Evolutionary conservation across 1,140 invertebrate species (phyloP), one percentile per base, ranked within the genome.

Genomic region (Aphis craccivora): DNA sequence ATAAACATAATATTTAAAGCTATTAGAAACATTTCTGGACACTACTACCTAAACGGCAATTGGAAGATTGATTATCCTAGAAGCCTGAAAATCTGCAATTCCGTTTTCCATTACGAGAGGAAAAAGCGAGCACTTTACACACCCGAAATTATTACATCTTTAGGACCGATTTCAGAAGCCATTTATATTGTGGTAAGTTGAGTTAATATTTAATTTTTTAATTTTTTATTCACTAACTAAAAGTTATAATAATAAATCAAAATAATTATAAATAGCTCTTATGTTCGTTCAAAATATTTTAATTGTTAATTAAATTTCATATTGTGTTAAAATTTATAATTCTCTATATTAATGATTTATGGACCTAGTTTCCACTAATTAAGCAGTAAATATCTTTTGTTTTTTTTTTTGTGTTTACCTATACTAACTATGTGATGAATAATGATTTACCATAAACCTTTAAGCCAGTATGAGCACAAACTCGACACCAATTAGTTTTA

Each of bases 11-110:
- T 88, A 48, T 76, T 93, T 23, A 40, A 18, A 98, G 98, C 98
- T 35, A 96, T 99, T 84, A 96, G 98, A 94, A 98, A 98, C 95
- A 96, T 96, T 76, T 96, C 96, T 87, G 98, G 97, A 25, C 96
- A 97, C 94, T 99, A 98, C 95, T 99, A 98, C 95, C 95, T 99
- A 35, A 99, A 99, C 95, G 98, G 98, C 11, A 98, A 99, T 95
- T 99, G 98, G 97, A 96, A 97, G 94, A 99, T 99, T 95, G 98
- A 98, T 95, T 98, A 98, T 95, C 98, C 98, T 0, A 96, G 97
- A 90, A 97, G 97, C 51, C 95, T 98, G 94, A 96, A 96, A 92
- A 98, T 98, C 94, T 97, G 98, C 30, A 98, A 98, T 11, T 97
- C 97, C 2, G 97, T 97, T 94, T 99, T 99, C 96, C 97, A 97